Evolutionary conservation across 2,113 vertebrate genomes (phyloP).

Genomic region (Zapus hudsonius): DNA sequence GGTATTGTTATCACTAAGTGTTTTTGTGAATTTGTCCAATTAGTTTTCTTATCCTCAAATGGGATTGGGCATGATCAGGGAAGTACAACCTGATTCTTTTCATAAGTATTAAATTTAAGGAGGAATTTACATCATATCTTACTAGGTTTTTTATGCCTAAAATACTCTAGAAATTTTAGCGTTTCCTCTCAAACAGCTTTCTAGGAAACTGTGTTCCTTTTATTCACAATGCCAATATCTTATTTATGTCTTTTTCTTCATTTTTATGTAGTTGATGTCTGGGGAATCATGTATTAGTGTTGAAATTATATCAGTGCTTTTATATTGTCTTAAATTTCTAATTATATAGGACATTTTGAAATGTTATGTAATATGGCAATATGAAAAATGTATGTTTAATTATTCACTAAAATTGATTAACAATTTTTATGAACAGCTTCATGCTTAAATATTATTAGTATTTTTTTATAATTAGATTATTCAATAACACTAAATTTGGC

Average conservation of each 20-base stretch:
- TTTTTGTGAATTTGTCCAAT: not conserved
- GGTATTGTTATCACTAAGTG: not conserved
- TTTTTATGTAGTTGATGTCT: not conserved
- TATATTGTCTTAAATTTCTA: constrained; percentile 48
- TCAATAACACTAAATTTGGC: constrained; percentile 48
- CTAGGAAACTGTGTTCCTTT: not conserved
- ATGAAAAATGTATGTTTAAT: constrained; percentile 55
- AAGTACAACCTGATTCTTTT: not conserved
- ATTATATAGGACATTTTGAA: constrained; percentile 49
- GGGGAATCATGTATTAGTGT: not conserved
- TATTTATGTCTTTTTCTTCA: not conserved
- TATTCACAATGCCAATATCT: not conserved
- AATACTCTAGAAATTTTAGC: not conserved
- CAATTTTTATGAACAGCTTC: constrained; percentile 37
- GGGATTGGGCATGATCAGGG: no score
- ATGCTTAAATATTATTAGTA: constrained; percentile 1
- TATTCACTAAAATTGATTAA: constrained; percentile 57
- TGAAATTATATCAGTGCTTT: constrained; percentile 46
- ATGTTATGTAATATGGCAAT: constrained; percentile 42
- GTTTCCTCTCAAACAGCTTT: constrained; percentile 19
- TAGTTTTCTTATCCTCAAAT: not conserved
- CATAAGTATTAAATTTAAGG: no score
- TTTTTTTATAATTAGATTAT: constrained; percentile 6
- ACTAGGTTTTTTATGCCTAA: not conserved
- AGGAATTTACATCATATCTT: not conserved